A percentile compares a stretch with the other conserved stretches of the same genome.
These are phyloP conservation scores for Mactra quadrangularis DNA, from an alignment of 1,140 invertebrate genomes.

Conservation along the genomic window DNA sequence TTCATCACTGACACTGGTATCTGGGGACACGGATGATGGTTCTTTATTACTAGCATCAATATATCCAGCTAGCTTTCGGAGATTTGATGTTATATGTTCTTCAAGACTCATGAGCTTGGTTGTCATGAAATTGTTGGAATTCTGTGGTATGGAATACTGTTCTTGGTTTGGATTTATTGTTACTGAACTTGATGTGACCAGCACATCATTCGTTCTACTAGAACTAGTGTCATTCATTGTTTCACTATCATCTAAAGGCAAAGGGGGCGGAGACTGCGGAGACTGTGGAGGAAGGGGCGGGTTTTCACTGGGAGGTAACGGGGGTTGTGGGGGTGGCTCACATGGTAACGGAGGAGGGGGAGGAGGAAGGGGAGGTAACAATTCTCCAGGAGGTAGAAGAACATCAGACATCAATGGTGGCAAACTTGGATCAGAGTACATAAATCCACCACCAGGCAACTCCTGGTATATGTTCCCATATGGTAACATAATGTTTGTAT, in stretches of 20 bases:
- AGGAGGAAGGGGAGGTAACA: not conserved
- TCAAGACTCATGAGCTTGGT: too few relatives aligned
- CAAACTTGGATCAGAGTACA: too few relatives aligned
- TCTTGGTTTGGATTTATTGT: too few relatives aligned
- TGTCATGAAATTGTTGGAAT: too few relatives aligned
- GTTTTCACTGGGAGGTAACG: constrained; percentile 9
- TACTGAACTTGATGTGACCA: too few relatives aligned
- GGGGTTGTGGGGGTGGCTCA: constrained; percentile 38
- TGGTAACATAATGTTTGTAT: not conserved
- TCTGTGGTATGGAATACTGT: too few relatives aligned
- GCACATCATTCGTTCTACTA: too few relatives aligned
- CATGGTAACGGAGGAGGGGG: constrained; percentile 42
- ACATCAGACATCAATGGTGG: too few relatives aligned
- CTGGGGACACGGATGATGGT: too few relatives aligned
- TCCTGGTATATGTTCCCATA: not conserved
- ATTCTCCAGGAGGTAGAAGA: not conserved
- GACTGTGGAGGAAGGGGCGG: constrained; percentile 37
- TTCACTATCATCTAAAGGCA: too few relatives aligned
- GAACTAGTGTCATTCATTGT: too few relatives aligned
- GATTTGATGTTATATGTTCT: too few relatives aligned
- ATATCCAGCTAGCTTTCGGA: not conserved
- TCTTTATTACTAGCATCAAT: constrained; percentile 4
- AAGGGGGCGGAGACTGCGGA: constrained; percentile 23
- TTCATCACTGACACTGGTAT: not conserved
- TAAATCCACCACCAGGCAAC: not conserved